Evolutionary conservation across 2,113 vertebrate species (phyloP).

Genomic region (Capra hircus): DNA sequence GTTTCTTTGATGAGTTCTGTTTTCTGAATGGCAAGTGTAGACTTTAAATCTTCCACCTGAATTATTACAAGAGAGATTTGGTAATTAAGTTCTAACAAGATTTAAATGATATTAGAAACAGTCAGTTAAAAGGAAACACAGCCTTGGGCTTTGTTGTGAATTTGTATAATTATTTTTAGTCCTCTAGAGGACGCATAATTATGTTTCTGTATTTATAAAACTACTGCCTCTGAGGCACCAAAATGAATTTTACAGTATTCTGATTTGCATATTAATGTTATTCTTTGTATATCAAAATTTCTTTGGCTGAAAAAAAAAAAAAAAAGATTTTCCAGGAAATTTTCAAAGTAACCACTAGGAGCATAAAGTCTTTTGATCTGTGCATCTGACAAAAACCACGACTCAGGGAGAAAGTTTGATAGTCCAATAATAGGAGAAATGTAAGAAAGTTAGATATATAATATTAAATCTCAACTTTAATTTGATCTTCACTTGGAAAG

Average conservation of each 20-base stretch:
- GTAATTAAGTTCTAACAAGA: constrained; percentile 89
- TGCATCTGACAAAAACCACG: background rate
- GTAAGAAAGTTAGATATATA: background rate
- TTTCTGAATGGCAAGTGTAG: constrained; percentile 88
- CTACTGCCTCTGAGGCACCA: constrained; percentile 82
- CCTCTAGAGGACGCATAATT: constrained; percentile 85
- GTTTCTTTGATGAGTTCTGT: constrained; percentile 88
- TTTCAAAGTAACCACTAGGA: constrained; percentile 65
- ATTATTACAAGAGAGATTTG: constrained; percentile 83
- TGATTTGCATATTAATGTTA: constrained; percentile 83
- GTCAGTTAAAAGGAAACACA: constrained; percentile 84
- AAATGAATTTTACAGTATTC: constrained; percentile 83
- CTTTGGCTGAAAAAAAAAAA: constrained; percentile 63
- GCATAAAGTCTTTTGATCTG: constrained; percentile 28
- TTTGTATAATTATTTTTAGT: constrained; percentile 88
- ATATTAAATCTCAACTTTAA: background rate
- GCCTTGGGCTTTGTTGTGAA: constrained; percentile 87
- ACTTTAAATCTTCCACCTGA: constrained; percentile 91
- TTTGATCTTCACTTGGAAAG: constrained; percentile 13
- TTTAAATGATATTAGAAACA: constrained; percentile 88
- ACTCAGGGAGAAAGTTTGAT: constrained; percentile 26
- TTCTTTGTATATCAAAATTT: constrained; percentile 73
- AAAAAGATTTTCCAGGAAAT: constrained; percentile 57
- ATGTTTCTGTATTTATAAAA: constrained; percentile 88
- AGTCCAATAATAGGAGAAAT: background rate